Evolutionary conservation across 2,113 vertebrate species (phyloP).

Genomic region (Garra rufa): DNA sequence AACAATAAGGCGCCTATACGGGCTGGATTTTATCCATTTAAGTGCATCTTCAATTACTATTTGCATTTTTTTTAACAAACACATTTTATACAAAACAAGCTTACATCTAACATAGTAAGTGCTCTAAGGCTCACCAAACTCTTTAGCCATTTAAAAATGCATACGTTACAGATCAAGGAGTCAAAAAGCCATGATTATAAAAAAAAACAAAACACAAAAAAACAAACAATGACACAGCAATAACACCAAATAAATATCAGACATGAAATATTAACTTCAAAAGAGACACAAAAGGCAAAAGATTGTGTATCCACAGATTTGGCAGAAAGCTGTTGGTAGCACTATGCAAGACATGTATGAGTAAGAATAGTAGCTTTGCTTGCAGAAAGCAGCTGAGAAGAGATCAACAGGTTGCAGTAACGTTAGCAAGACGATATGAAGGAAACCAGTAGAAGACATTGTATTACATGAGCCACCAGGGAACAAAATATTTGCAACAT

Average conservation of each 20-base stretch:
- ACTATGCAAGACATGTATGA: neutral
- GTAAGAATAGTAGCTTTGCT: neutral
- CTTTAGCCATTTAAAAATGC: conserved; percentile 1
- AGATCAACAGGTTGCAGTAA: conserved; percentile 5
- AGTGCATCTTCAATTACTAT: conserved; percentile 40
- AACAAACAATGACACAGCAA: neutral
- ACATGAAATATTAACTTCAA: neutral
- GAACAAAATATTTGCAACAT: conserved; percentile 20
- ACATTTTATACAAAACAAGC: conserved; percentile 6
- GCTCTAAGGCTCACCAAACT: neutral
- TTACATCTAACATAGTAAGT: conserved; percentile 15
- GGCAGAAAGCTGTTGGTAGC: conserved; percentile 18
- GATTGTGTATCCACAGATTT: conserved; percentile 32
- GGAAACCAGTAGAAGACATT: neutral
- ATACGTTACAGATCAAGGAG: neutral
- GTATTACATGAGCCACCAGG: conserved; percentile 17
- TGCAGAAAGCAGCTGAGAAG: neutral
- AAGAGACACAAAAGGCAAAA: neutral
- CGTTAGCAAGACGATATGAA: conserved; percentile 18
- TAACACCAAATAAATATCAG: conserved; percentile 10
- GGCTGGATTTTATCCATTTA: conserved; percentile 23
- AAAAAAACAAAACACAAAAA: neutral
- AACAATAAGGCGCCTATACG: conserved; percentile 12
- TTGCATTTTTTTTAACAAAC: conserved; percentile 6
- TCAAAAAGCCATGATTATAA: conserved; percentile 29